Evolutionary conservation across 2,113 vertebrate genomes (phyloP), one percentile per base, ranked within the genome.

Genomic region (Micromys minutus): DNA sequence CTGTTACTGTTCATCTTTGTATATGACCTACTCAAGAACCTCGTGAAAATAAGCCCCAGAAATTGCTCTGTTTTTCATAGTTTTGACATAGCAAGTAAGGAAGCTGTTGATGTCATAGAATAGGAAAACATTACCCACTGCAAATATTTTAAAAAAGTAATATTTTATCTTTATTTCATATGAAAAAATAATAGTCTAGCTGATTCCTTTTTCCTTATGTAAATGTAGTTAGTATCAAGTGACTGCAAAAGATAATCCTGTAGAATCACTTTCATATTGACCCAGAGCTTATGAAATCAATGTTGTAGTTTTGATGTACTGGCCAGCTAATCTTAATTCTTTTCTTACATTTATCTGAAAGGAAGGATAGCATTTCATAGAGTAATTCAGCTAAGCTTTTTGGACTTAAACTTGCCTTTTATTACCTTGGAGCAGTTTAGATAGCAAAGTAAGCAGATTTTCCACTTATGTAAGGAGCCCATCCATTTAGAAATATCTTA

Each of bases 311-410:
- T 96, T 89, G 76, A 92, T 94, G 95, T 74, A 91, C 29, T n/a
- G n/a, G 19, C 17, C 71, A 87, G 63, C 77, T 95, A 50, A 63
- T 74, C 61, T 94, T 96, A 81, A 95, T 94, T 94, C 50, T 87
- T 87, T 87, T 86, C 39, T 34, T 89, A 17, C 86, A 94, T 89
- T 95, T 39, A 63, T 75, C 57, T n/a, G 52, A 93, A 93, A 90
- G 42, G 79, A 89, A 90, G 67, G 96, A 59, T 85, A 13, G 15
- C 29, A 55, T 93, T 95, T 85, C 77, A 83, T 87, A 87, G 63
- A 94, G 87, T 83, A 92, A 52, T 50, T 65, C 39, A 91, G 83
- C 39, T 93, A 76, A 81, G 89, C 50, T 79, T 89, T 94, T 88
- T 75, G 3, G 59, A 93, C 76, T 19, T 67, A 59, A 92, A 93